Percentiles rank a stretch among this genome's conserved stretches.
Evolutionary conservation across 2,113 vertebrate genomes (phyloP).

Genomic region (Xenopus laevis): DNA sequence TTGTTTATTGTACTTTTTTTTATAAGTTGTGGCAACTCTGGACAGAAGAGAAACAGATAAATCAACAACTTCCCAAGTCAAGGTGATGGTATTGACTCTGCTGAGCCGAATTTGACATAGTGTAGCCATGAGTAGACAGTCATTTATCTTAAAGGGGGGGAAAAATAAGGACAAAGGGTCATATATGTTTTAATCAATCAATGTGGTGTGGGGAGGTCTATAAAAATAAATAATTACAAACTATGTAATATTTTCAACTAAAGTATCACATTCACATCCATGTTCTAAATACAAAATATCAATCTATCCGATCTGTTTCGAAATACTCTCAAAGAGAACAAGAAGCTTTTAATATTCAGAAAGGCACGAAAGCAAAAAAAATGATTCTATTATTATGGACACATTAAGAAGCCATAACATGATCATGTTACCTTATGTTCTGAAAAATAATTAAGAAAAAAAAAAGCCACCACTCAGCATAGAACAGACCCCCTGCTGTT

Average conservation of each 20-base stretch:
- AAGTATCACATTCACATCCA: no score
- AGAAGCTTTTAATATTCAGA: no score
- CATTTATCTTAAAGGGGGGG: slow-evolving; percentile 76
- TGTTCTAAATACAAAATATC: no score
- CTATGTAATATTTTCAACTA: no score
- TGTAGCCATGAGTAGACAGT: slow-evolving; percentile 56
- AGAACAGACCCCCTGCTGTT: slow-evolving; percentile 4
- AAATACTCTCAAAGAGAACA: no score
- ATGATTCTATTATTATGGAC: no score
- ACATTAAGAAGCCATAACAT: not conserved
- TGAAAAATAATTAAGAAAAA: not conserved
- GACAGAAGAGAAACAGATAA: slow-evolving; percentile 79
- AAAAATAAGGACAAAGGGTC: slow-evolving; percentile 91
- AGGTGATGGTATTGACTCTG: slow-evolving; percentile 94
- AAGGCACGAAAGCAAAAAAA: no score
- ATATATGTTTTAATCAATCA: slow-evolving; percentile 72
- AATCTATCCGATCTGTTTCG: no score
- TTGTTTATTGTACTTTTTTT: slow-evolving; percentile 58
- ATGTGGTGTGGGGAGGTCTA: slow-evolving; percentile 30
- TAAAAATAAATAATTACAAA: no score
- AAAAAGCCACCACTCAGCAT: not conserved
- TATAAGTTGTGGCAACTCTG: slow-evolving; percentile 53
- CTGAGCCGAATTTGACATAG: slow-evolving; percentile 86
- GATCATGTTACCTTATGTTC: slow-evolving; percentile 2
- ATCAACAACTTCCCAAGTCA: slow-evolving; percentile 92